Evolutionary conservation across 2,888 invertebrate genomes (phyloP).

Genomic region (Autographa pulchrina): DNA sequence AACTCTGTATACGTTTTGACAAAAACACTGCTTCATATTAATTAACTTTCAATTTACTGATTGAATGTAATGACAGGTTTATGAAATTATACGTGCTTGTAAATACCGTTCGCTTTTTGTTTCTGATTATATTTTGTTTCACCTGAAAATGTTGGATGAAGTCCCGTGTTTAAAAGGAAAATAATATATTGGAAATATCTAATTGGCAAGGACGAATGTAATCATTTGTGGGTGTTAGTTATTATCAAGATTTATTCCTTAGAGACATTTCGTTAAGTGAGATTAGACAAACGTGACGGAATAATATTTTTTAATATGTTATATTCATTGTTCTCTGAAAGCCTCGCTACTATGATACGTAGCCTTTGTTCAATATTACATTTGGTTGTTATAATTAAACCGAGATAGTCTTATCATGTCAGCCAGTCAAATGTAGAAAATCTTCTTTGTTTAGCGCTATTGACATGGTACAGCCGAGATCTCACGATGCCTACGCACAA

Average conservation of each 20-base stretch:
- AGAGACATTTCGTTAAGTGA: neutral
- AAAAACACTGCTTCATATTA: conserved; percentile 33
- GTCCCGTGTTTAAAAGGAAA: conserved; percentile 13
- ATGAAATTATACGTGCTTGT: neutral
- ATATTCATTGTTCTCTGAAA: neutral
- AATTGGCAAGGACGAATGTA: conserved; percentile 18
- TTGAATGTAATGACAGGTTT: conserved; percentile 2
- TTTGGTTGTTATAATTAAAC: neutral
- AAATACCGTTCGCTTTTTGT: neutral
- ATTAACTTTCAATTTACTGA: conserved; percentile 18
- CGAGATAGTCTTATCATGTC: neutral
- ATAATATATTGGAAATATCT: conserved; percentile 2
- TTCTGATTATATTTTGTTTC: neutral
- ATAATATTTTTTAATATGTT: neutral
- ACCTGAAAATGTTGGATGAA: neutral
- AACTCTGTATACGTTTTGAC: conserved; percentile 44
- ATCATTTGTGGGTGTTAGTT: neutral
- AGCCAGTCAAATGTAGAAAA: neutral
- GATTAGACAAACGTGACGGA: neutral
- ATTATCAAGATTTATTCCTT: no score
- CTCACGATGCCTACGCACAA: conserved; percentile 8
- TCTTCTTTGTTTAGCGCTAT: neutral
- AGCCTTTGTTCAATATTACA: neutral
- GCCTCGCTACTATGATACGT: neutral
- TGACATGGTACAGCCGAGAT: neutral